Conservation (phyloP, 1,140 invertebrate species). For the Bombus consobrinus region DNA sequence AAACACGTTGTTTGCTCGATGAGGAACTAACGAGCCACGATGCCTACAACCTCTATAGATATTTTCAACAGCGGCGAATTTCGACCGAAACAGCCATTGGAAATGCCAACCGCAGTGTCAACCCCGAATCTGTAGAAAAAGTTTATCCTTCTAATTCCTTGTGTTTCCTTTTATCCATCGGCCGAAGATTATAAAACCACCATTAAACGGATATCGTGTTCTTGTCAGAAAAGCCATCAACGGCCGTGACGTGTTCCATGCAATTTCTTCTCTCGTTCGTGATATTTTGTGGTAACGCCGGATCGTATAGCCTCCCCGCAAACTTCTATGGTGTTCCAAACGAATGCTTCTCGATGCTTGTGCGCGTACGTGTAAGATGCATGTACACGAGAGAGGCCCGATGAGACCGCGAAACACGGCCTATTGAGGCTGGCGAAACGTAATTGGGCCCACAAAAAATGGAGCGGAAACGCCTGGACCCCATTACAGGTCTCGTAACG, state of each 20-base stretch:
- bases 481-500: slow-evolving; percentile 71
- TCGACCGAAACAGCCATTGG: accelerated
- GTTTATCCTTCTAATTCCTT: not conserved
- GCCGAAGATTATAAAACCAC: not conserved
- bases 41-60: no score
- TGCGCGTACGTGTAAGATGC: not conserved
- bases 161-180: not conserved
- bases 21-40: slow-evolving; percentile 47
- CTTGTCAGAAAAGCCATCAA: not conserved
- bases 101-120: no score
- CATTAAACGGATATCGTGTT: slow-evolving; percentile 1
- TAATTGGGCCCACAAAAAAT: slow-evolving; percentile 77
- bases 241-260: not conserved
- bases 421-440: slow-evolving; percentile 68
- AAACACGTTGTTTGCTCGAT: slow-evolving; percentile 26
- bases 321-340: slow-evolving; percentile 35
- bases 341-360: slow-evolving; percentile 4
- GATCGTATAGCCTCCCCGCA: not conserved
- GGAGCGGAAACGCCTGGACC: slow-evolving; percentile 75
- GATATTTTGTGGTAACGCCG: slow-evolving; percentile 3
- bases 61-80: no score
- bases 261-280: slow-evolving; percentile 9
- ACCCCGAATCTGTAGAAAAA: slow-evolving; percentile 7
- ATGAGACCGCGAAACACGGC: slow-evolving; percentile 66
- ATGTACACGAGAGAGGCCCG: slow-evolving; percentile 31